Base-by-base conservation (phyloP, 2,888 invertebrate species). In the Rhamphomyia laevipes region DNA sequence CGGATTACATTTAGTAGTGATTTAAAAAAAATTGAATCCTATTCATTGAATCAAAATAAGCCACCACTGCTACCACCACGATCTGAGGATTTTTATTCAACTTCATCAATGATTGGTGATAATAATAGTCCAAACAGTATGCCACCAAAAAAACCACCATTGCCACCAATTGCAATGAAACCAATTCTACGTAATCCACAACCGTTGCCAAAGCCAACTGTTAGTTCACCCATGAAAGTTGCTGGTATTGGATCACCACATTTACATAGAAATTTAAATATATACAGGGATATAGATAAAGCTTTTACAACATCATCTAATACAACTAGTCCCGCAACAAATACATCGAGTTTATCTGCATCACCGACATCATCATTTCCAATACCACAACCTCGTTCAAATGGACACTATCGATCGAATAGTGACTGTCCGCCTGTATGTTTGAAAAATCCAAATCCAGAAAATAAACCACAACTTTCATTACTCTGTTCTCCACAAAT, bases 141-240 rank as follows among this genome's bases (percentile, higher is more conserved):
- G 15, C 67, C 69, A 9, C 83, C 83, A 11, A 82, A 82, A 62
- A 85, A 84, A 66, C 84, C 84, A 35, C 83, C 84, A 27, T 64
- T 84, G 59, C 84, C 84, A 51, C 83, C 84, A 17, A 78, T 82
- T 41, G 80, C 82, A 47, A 60, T 58, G 51, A 65, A 67, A 46
- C 66, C 68, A 30, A 58, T 58, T 43, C 53, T 61, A 45, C 63
- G 66, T 9, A 79, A 79, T 51, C 70, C 79, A 56, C 80, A 80
- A 63, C 75, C 77, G 9, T 62, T 79, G 56, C 69, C 80, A 59
- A 69, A 77, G 60, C 71, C 69, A 54, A 70, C 72, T 49, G 64
- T 68, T 12, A 45, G 48, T 35, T 58, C 60, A 12, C 57, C 58
- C 23, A 72, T 68, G 43, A 71, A 78, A 38, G 74, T 80, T 21